phyloP scores from a whole-genome alignment of 2,888 invertebrate genomes.

The Tipula helvola region DNA sequence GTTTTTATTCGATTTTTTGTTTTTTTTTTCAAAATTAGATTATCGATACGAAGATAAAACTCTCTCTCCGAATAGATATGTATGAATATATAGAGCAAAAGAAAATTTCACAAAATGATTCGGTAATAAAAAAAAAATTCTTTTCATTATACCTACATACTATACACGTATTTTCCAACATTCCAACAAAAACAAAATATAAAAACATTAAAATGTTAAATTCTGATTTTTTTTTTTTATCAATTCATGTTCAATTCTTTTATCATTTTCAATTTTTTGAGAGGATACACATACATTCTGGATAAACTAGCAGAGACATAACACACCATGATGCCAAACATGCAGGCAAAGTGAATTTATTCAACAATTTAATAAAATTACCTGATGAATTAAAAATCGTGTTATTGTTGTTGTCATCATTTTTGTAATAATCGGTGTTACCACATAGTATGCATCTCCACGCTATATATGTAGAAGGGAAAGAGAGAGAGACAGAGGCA shows the following conservation, averaged over 20 bases:
- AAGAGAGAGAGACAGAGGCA: background rate
- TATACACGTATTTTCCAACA: background rate
- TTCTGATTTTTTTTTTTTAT: background rate
- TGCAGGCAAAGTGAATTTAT: background rate
- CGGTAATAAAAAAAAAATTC: background rate
- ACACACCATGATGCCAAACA: background rate
- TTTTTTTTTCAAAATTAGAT: background rate
- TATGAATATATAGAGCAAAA: background rate
- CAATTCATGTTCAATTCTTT: constrained; percentile 4
- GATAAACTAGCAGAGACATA: background rate
- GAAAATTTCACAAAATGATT: background rate
- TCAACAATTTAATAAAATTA: background rate
- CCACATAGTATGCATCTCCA: background rate
- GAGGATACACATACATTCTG: background rate
- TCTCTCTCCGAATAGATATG: background rate
- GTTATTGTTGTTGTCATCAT: background rate
- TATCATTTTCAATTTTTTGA: background rate
- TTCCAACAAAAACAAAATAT: background rate
- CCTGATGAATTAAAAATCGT: background rate
- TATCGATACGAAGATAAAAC: background rate
- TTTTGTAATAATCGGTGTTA: background rate
- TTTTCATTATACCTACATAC: background rate
- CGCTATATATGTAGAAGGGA: background rate
- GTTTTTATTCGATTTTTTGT: background rate
- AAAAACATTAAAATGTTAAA: background rate